A percentile compares a stretch with the other conserved stretches of the same genome.
Conservation (phyloP, 2,113 vertebrate genomes). For the Pseudorectes ferrugineus region DNA sequence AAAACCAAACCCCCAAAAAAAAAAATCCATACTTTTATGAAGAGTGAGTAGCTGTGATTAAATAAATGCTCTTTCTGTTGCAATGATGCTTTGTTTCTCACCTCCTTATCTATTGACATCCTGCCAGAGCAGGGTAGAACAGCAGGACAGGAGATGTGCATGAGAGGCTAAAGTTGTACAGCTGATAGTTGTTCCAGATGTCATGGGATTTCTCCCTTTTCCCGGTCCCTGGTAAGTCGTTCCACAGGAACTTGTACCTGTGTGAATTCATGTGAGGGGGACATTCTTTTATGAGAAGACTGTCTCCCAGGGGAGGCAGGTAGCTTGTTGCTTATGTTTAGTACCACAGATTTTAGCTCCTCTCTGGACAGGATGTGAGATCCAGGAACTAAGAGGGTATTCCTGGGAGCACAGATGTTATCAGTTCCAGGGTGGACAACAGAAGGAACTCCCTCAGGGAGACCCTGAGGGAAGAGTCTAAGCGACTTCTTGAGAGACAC, state of each 20-base stretch:
- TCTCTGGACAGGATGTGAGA: background rate
- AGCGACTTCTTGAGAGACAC: background rate
- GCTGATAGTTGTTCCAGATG: background rate
- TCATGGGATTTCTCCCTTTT: background rate
- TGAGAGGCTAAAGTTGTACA: background rate
- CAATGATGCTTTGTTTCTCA: background rate
- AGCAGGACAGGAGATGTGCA: background rate
- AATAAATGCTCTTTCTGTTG: background rate
- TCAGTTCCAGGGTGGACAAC: background rate
- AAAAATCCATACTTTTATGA: background rate
- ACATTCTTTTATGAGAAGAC: background rate
- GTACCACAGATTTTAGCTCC: background rate
- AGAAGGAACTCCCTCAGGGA: background rate
- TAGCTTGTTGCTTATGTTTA: background rate
- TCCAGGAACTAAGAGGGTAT: background rate
- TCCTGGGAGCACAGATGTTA: background rate
- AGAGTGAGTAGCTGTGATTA: background rate
- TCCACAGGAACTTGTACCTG: background rate
- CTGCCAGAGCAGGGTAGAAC: background rate
- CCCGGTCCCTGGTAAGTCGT: background rate
- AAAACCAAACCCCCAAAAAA: background rate
- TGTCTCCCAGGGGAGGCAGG: background rate
- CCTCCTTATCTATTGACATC: background rate
- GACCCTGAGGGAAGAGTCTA: background rate
- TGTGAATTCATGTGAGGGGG: background rate